These are phyloP conservation scores for Sparidentex hasta DNA, from an alignment of 2,797 vertebrate genomes.

Conservation along the genomic window DNA sequence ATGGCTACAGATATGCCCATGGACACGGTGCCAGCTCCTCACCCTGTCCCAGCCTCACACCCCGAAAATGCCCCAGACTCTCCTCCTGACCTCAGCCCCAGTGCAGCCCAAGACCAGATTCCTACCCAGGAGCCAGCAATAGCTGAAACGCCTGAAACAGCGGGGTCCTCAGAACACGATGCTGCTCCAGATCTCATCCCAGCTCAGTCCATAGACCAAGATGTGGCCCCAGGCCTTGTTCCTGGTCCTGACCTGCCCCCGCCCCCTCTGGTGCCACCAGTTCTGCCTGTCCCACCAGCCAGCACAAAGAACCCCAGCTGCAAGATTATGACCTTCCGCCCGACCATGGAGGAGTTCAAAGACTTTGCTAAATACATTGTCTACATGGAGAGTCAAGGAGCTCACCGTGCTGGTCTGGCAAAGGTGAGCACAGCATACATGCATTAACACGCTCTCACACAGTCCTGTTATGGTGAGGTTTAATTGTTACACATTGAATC, in stretches of 20 bases:
- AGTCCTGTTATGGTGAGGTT: background rate
- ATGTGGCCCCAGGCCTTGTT: background rate
- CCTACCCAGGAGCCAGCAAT: conserved; percentile 39
- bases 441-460: background rate
- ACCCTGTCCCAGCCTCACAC: conserved; percentile 41
- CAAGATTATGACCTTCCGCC: conserved; percentile 98
- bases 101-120: conserved; percentile 45
- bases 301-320: conserved; percentile 91
- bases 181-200: background rate
- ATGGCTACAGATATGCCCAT: conserved; percentile 74
- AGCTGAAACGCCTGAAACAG: conserved; percentile 40
- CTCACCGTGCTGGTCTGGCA: conserved; percentile 92
- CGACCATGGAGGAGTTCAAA: conserved; percentile 94
- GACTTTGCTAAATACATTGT: conserved; percentile 94
- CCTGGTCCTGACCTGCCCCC: conserved; percentile 39
- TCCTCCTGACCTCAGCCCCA: conserved; percentile 36
- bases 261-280: conserved; percentile 50
- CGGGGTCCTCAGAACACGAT: conserved; percentile 24
- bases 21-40: conserved; percentile 57
- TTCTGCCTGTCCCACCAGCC: conserved; percentile 68
- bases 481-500: background rate
- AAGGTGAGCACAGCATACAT: conserved; percentile 60
- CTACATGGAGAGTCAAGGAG: conserved; percentile 95
- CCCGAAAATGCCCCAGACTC: conserved; percentile 15
- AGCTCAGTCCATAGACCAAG: too few species aligned